Evolutionary conservation across 2,113 vertebrate species (phyloP).

Genomic region (Ahaetulla prasina): DNA sequence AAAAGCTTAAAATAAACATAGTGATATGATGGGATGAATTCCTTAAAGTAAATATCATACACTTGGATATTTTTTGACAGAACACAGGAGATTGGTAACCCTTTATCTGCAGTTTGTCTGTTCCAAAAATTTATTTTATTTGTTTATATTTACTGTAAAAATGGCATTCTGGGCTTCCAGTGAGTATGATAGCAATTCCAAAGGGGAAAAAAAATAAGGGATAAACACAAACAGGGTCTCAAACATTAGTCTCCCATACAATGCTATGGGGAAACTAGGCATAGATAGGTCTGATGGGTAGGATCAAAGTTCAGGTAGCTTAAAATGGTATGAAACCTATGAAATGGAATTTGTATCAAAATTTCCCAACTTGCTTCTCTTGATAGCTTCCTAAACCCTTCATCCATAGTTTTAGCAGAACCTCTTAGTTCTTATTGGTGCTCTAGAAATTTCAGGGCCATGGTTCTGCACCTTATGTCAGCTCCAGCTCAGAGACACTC

Average conservation of each 20-base stretch:
- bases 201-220: neutral
- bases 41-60: neutral
- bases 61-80: neutral
- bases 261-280: neutral
- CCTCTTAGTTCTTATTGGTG: neutral
- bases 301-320: neutral
- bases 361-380: neutral
- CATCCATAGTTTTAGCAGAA: neutral
- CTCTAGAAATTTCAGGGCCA: neutral
- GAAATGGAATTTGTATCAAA: neutral
- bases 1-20: conserved; percentile 40
- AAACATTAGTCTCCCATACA: neutral
- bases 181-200: neutral
- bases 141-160: no score
- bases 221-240: neutral
- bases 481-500: neutral
- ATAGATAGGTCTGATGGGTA: neutral
- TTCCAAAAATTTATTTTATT: no score
- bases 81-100: neutral
- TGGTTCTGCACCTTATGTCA: neutral
- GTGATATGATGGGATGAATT: fast-evolving
- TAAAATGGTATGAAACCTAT: neutral
- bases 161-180: neutral
- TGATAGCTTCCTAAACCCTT: neutral
- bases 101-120: neutral